Base-by-base conservation (phyloP, 1,140 invertebrate species). In the Drosophila obscura region DNA sequence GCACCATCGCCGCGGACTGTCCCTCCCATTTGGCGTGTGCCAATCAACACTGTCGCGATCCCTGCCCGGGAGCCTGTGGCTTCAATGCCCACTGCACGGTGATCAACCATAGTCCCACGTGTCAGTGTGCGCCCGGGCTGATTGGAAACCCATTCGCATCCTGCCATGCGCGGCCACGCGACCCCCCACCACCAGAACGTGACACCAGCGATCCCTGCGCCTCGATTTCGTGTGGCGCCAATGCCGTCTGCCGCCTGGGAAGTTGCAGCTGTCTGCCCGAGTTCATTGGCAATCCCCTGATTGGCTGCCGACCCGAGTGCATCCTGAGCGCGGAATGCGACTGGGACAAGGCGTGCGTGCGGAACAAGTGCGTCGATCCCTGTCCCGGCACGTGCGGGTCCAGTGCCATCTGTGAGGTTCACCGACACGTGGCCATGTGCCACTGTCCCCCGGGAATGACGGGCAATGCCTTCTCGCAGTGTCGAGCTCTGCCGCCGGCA, bases 301-400 rank as follows among this genome's bases (percentile, higher is more conserved):
- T 92, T 68, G 94, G 93, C 4, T 97, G 97, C 91, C 92, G 96
- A 67, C 96, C 96, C 15, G 96, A 97, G 92, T 97, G 96, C 91
- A 94, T 96, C 0, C 94, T 96, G 80, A 97, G 95, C 90, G 94
- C 96, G 2, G 96, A 97, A 66, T 97, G 96, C 91, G 92, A 95
- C 2, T 92, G 94, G 56, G 93, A 94, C 45, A 95, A 94, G 89
- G 94, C 96, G 3, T 97, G 96, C 82, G 94, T 94, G 52, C 94
- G 94, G 66, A 94, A 95, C 67, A 95, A 95, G 90, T 97, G 96
- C 83, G 91, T 94, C 4, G 94, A 96, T 93, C 95, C 96, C 19
- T 97, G 96, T 80, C 93, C 94, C 26, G 95, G 95, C 51, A 95
- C 95, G 2, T 97, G 96, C 85, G 96, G 95, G 13, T 88, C 92